Evolutionary conservation across 2,113 vertebrate species (phyloP), one percentile per base, ranked within the genome.

Genomic region (Tauraco erythrolophus): DNA sequence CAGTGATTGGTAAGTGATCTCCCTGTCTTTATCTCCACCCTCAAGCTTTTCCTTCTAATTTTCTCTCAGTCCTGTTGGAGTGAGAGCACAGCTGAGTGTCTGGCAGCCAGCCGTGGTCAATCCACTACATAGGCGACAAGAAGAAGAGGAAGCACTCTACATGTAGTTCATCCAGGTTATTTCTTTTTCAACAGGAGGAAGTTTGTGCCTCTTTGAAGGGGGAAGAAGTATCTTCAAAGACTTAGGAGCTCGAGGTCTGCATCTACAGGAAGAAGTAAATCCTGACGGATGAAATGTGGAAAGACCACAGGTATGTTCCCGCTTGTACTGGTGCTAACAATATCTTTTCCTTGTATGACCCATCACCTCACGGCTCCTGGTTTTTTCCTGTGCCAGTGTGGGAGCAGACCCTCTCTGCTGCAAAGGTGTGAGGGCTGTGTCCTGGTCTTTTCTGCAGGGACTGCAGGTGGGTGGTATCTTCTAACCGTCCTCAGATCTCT

Each of bases 311-410:
- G 33, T 75, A 41, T 31, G n/a, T 71, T 88, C n/a, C 35, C 3
- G 4, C 21, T 75, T 1, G 0, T 33, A 18, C 21, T 74, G 39
- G 31, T 81, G 15, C 54, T 87, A 25, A 25, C 0, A 2, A 19
- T 41, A 31, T 5, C 13, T 66, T 91, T 82, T 50, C 12, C 53
- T 35, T 66, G 14, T 30, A 43, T 0, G 4, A 57, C 21, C 50
- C 19, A 10, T 71, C 0, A 3, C 17, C 21, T 86, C 27, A 28
- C 31, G 39, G 33, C 51, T 75, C 35, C 41, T 81, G 10, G 19
- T 54, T n/a, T 83, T 83, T 22, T 28, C 0, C 0, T 53, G 14
- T 81, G 58, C 43, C 56, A 12, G 1, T 0, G 0, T 43, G 10
- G 45, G 21, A 84, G 64, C 50, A 51, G 35, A 41, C 9, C 0